Conservation (phyloP, 2,797 vertebrate species). For the Myoxocephalus aenaeus region DNA sequence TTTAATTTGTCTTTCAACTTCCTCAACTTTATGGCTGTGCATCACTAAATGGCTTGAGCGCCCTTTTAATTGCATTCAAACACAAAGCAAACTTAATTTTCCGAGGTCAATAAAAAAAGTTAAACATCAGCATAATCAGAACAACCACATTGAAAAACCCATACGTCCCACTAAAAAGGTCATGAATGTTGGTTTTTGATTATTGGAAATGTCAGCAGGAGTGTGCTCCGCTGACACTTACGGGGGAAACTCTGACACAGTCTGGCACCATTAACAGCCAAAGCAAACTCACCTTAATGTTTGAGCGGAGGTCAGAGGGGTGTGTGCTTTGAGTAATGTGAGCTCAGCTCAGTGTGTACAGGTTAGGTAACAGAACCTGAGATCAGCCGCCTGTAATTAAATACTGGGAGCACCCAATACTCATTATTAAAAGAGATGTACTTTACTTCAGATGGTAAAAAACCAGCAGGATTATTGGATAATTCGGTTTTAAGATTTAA, state of each 20-base stretch:
- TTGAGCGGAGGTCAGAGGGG: not conserved
- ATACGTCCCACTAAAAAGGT: slow-evolving; percentile 19
- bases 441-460: slow-evolving; percentile 14
- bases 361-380: slow-evolving; percentile 28
- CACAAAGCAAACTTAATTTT: not conserved
- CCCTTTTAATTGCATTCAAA: slow-evolving; percentile 8
- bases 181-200: slow-evolving; percentile 2
- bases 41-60: not conserved
- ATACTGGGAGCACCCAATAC: slow-evolving; percentile 10
- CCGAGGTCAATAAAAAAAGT: slow-evolving; percentile 15
- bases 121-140: not conserved
- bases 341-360: slow-evolving; percentile 1
- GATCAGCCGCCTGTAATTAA: slow-evolving; percentile 30
- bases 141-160: slow-evolving; percentile 20
- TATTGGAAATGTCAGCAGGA: not conserved
- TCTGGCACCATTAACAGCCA: not conserved
- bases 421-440: slow-evolving; percentile 23
- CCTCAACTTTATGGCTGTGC: not conserved
- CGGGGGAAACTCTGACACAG: not conserved
- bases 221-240: slow-evolving; percentile 1
- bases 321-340: not conserved
- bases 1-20: not conserved
- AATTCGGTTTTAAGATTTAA: slow-evolving; percentile 34
- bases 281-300: slow-evolving; percentile 5
- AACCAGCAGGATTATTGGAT: slow-evolving; percentile 13